Base-by-base conservation (phyloP, 2,888 invertebrate species). In the Ceramica pisi region DNA sequence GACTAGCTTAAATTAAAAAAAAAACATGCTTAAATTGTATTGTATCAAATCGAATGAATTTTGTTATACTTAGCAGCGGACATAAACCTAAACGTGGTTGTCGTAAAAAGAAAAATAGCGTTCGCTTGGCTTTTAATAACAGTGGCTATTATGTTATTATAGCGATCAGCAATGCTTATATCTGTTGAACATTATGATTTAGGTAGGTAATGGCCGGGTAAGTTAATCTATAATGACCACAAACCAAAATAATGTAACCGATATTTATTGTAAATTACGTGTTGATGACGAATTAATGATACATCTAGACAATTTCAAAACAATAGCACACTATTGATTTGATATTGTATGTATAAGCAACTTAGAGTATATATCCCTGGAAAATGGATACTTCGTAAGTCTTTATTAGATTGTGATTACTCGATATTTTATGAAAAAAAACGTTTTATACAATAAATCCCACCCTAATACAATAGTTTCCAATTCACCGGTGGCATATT, bases 61-160 rank as follows among this genome's bases (percentile, higher is more conserved):
- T n/a, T 51, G n/a, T 35, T 10, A 44, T 38, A 26, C 75, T 53
- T 26, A 26, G 44, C 55, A 16, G n/a, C 53, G 38, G 38, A 38
- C 8, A 48, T 57, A n/a, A 38, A 6, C 44, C 46, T 55, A 23
- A 53, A 41, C 31, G 41, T 48, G 38, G 46, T 31, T n/a, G 38
- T 48, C 75, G 67, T 72, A 67, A 75, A 75, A 53, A 46, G 26
- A 31, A 75, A 51, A 71, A 66, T 75, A 26, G 46, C 38, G 46
- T 31, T 21, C 23, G 46, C 46, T 44, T 63, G 12, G 14, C 44
- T 48, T 65, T 23, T 65, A 64, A 53, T 74, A 71, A 63, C 38
- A 46, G 14, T 35, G 6, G 46, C 19, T 46, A 41, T 35, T 19
- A 31, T 62, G n/a, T n/a, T n/a, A n/a, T n/a, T n/a, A 26, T 10